Percentiles rank a stretch among this genome's conserved stretches.
Evolutionary conservation across 1,140 invertebrate genomes (phyloP).

Genomic region (Augochlora pura): DNA sequence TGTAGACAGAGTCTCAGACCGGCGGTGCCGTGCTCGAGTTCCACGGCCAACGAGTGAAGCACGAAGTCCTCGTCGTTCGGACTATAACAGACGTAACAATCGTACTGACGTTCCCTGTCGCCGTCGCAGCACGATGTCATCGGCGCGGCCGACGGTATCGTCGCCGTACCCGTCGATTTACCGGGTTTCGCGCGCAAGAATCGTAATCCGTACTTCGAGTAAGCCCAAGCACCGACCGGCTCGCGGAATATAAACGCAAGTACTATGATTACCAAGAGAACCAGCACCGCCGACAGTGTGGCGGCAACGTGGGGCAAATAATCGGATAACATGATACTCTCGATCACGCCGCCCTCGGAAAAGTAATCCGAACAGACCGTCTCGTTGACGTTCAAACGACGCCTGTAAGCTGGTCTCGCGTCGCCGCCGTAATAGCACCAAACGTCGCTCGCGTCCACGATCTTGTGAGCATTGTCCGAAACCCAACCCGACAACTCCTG

Average conservation of each 20-base stretch:
- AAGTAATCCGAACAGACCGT: slow-evolving; percentile 92
- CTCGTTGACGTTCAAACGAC: slow-evolving; percentile 89
- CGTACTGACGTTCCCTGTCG: slow-evolving; percentile 92
- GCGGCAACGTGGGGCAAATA: slow-evolving; percentile 92
- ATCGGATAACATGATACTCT: slow-evolving; percentile 90
- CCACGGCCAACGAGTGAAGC: slow-evolving; percentile 89
- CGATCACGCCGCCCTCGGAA: slow-evolving; percentile 89
- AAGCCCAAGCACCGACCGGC: slow-evolving; percentile 91
- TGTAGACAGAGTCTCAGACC: slow-evolving; percentile 92
- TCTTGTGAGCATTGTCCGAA: slow-evolving; percentile 89
- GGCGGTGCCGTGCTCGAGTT: slow-evolving; percentile 88
- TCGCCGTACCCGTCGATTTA: slow-evolving; percentile 29
- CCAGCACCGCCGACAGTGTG: slow-evolving; percentile 86
- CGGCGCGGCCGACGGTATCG: slow-evolving; percentile 59
- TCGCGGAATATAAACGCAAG: slow-evolving; percentile 92
- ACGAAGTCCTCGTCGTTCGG: slow-evolving; percentile 96
- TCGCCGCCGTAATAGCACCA: slow-evolving; percentile 91
- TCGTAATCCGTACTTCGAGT: slow-evolving; percentile 91
- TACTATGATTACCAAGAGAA: slow-evolving; percentile 87
- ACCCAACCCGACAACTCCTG: slow-evolving; percentile 92
- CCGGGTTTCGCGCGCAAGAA: slow-evolving; percentile 80
- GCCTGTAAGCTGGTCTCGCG: slow-evolving; percentile 85
- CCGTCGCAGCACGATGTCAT: slow-evolving; percentile 78
- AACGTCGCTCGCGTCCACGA: slow-evolving; percentile 88
- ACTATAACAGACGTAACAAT: slow-evolving; percentile 95